Percentiles rank a stretch among this genome's conserved stretches.
phyloP scores from a whole-genome alignment of 2,888 invertebrate genomes.

The Philopedon plagiatum region DNA sequence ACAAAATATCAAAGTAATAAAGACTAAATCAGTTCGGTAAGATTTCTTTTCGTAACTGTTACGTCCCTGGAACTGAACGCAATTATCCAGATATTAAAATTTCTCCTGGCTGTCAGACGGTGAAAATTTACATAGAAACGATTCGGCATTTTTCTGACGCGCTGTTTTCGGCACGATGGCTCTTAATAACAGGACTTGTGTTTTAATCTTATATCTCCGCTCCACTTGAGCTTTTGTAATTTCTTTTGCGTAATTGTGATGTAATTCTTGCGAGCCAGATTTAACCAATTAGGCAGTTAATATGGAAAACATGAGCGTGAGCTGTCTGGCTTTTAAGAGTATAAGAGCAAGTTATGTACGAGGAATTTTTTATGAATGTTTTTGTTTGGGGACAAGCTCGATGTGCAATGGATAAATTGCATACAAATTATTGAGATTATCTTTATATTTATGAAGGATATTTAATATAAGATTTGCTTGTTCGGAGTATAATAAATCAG shows the following conservation, averaged over 20 bases:
- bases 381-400: not conserved
- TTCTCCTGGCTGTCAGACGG: constrained; percentile 25
- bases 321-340: constrained; percentile 37
- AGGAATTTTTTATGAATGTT: constrained; percentile 5
- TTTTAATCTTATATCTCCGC: constrained; percentile 43
- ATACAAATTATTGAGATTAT: not conserved
- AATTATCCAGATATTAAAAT: constrained; percentile 27
- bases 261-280: constrained; percentile 47
- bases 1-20: too few species aligned
- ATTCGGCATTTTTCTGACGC: constrained; percentile 39
- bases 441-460: not conserved
- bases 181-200: constrained; percentile 47
- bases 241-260: constrained; percentile 47
- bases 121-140: constrained; percentile 46
- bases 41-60: not conserved
- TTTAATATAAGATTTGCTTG: too few species aligned
- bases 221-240: constrained; percentile 29
- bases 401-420: not conserved
- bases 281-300: constrained; percentile 46
- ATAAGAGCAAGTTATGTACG: constrained; percentile 20
- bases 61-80: not conserved
- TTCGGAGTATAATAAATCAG: too few species aligned
- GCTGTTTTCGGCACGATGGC: constrained; percentile 29
- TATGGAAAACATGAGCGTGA: constrained; percentile 49
- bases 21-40: too few species aligned